Evolutionary conservation across 1,140 invertebrate genomes (phyloP).

Genomic region (Heliconius hewitsoni): DNA sequence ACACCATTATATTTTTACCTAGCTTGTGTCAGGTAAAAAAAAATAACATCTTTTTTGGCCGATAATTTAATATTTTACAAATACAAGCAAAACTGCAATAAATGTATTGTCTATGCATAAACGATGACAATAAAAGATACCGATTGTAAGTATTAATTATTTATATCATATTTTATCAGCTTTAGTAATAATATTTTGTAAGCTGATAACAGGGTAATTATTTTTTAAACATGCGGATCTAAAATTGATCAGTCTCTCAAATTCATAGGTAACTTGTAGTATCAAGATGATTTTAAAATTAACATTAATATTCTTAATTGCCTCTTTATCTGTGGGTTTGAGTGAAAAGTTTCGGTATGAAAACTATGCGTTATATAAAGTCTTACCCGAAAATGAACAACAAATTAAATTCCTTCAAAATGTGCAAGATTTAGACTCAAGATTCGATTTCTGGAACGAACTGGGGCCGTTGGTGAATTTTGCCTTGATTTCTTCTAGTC

Average conservation of each 20-base stretch:
- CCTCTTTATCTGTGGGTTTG: conserved; percentile 28
- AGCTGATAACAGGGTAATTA: background rate
- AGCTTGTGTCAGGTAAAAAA: too few relatives aligned
- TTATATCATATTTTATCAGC: background rate
- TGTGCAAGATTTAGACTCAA: conserved; percentile 43
- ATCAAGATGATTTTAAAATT: conserved; percentile 31
- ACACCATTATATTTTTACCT: too few relatives aligned
- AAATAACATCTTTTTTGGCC: too few relatives aligned
- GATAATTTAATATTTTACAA: too few relatives aligned
- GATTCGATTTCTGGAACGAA: conserved; percentile 66
- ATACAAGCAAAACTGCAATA: too few relatives aligned
- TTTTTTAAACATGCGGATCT: background rate
- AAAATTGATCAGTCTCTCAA: background rate
- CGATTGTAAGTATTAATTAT: background rate
- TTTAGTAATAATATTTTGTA: background rate
- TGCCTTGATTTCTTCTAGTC: conserved; percentile 59
- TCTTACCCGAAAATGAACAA: conserved; percentile 52
- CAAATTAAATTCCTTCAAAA: conserved; percentile 56
- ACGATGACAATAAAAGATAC: background rate
- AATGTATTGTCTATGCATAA: too few relatives aligned
- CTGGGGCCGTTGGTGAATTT: conserved; percentile 46
- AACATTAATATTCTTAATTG: conserved; percentile 36
- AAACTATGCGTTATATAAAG: conserved; percentile 62
- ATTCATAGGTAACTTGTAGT: background rate
- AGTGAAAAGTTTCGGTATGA: conserved; percentile 57